Evolutionary conservation across 2,797 vertebrate species (phyloP).

Genomic region (Rhinella marina): DNA sequence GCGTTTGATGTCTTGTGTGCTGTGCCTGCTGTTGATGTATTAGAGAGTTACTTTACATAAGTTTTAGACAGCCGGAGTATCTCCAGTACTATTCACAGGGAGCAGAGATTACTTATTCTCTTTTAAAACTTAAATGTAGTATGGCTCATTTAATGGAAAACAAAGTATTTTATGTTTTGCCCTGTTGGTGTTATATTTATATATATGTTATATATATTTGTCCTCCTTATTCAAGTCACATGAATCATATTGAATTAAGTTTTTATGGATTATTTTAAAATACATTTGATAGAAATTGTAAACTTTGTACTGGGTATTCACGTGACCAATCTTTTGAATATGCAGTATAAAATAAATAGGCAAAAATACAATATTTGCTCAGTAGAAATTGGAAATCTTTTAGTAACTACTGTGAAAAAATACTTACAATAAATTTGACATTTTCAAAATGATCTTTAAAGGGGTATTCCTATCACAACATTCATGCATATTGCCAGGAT

Average conservation of each 20-base stretch:
- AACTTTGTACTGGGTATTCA: neutral
- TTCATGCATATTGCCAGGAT: too few species aligned
- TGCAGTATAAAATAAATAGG: neutral
- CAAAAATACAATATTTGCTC: neutral
- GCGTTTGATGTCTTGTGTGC: constrained; percentile 48
- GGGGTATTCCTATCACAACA: too few species aligned
- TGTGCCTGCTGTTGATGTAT: constrained; percentile 17
- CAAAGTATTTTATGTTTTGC: neutral
- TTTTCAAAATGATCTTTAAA: too few species aligned
- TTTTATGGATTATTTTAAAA: constrained; percentile 29
- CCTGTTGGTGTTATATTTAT: too few species aligned
- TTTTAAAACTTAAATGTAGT: neutral
- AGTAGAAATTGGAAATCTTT: neutral
- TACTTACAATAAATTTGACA: too few species aligned
- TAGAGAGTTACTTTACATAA: constrained; percentile 50
- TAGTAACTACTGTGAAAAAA: too few species aligned
- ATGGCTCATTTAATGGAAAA: neutral
- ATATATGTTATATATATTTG: neutral
- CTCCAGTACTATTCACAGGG: neutral
- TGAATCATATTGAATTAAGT: constrained; percentile 9
- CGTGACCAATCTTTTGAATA: neutral
- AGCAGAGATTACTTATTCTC: neutral
- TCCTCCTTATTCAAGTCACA: constrained; percentile 6
- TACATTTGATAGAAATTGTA: constrained; percentile 21
- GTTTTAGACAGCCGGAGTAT: constrained; percentile 42